phyloP scores from a whole-genome alignment of 2,888 invertebrate genomes.

The Glaucopsyche alexis region DNA sequence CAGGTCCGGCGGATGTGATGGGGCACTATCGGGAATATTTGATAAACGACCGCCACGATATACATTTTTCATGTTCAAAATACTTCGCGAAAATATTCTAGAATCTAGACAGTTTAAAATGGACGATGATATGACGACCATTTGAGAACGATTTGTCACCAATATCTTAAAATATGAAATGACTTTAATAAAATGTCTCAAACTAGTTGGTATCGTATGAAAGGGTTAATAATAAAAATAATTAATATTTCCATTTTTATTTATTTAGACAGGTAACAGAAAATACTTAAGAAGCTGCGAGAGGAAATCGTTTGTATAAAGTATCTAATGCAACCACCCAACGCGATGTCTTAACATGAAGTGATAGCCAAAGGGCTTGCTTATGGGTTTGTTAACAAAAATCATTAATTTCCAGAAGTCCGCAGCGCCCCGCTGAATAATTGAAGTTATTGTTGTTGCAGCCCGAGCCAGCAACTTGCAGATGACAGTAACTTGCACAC shows the following conservation, averaged over 20 bases:
- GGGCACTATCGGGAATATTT: conserved; percentile 2
- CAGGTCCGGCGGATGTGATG: background rate
- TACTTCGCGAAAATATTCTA: background rate
- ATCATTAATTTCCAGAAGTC: conserved; percentile 21
- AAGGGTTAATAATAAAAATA: too few relatives aligned
- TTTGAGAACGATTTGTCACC: background rate
- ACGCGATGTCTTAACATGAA: background rate
- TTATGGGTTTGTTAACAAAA: conserved; percentile 22
- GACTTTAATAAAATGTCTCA: background rate
- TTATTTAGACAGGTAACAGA: too few relatives aligned
- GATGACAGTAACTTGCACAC: background rate
- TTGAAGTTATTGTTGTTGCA: conserved; percentile 3
- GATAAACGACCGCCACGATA: conserved; percentile 3
- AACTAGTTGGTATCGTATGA: too few relatives aligned
- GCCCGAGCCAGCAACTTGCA: background rate
- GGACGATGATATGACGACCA: background rate
- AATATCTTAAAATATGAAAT: background rate
- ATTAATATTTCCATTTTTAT: too few relatives aligned
- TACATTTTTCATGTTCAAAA: conserved; percentile 10
- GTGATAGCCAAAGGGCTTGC: background rate
- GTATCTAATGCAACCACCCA: too few relatives aligned
- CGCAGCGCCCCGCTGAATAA: conserved; percentile 11
- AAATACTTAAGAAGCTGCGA: too few relatives aligned
- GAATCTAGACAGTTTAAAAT: conserved; percentile 2
- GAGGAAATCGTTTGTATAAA: too few relatives aligned